phyloP scores from a whole-genome alignment of 2,888 invertebrate genomes.

The Anoncus sp. region DNA sequence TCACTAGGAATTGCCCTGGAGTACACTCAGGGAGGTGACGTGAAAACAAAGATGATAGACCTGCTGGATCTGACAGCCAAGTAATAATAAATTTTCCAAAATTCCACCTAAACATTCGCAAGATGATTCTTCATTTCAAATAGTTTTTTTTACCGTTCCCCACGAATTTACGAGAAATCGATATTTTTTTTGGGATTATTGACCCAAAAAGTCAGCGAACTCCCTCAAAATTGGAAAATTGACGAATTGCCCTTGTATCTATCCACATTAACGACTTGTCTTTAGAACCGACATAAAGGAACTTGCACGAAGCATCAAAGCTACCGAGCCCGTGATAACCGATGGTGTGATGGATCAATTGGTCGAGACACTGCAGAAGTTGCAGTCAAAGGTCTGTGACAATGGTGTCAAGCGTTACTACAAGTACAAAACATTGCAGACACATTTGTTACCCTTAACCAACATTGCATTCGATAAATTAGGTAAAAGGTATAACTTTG shows the following conservation, averaged over 20 bases:
- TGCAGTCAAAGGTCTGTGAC: constrained; percentile 87
- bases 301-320: constrained; percentile 84
- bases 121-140: too few relatives aligned
- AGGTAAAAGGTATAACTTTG: constrained; percentile 85
- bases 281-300: constrained; percentile 85
- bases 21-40: constrained; percentile 85
- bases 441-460: constrained; percentile 89
- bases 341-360: constrained; percentile 86
- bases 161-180: too few relatives aligned
- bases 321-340: constrained; percentile 85
- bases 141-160: too few relatives aligned
- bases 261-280: too few relatives aligned
- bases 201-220: too few relatives aligned
- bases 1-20: constrained; percentile 86
- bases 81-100: constrained; percentile 85
- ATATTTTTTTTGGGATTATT: too few relatives aligned
- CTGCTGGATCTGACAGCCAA: constrained; percentile 86
- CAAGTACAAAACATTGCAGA: constrained; percentile 87
- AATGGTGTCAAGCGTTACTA: constrained; percentile 87
- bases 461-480: constrained; percentile 89
- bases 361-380: constrained; percentile 86
- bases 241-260: too few relatives aligned
- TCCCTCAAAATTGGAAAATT: too few relatives aligned
- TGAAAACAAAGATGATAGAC: constrained; percentile 87
- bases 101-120: too few relatives aligned